A percentile compares a stretch with the other conserved stretches of the same genome.
Evolutionary conservation across 2,888 invertebrate genomes (phyloP).

Genomic region (Limnephilus rhombicus): DNA sequence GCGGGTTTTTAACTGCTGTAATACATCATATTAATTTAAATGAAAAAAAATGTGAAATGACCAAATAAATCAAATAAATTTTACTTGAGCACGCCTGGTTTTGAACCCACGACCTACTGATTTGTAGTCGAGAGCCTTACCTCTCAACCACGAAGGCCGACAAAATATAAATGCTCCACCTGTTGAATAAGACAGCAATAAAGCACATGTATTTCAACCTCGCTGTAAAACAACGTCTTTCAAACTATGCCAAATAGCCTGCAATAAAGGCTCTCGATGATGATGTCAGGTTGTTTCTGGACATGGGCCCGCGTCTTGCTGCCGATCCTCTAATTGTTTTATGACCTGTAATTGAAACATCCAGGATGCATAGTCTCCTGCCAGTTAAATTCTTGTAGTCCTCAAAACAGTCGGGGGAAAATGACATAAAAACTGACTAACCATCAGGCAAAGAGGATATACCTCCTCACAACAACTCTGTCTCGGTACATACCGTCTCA

Average conservation of each 20-base stretch:
- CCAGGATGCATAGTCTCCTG: not conserved
- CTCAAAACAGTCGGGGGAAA: not conserved
- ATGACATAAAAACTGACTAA: not conserved
- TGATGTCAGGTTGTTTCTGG: not conserved
- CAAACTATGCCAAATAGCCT: not conserved
- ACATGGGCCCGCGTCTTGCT: not conserved
- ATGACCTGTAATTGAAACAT: not conserved
- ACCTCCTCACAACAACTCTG: too few species aligned
- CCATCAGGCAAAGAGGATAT: too few species aligned
- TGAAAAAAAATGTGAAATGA: too few species aligned
- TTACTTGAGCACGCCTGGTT: too few species aligned
- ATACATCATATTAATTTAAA: too few species aligned
- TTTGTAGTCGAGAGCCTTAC: too few species aligned
- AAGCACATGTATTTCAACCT: not conserved
- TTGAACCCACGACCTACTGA: too few species aligned
- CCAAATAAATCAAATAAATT: too few species aligned
- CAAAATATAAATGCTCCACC: too few species aligned
- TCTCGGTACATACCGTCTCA: too few species aligned
- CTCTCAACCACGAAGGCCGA: too few species aligned
- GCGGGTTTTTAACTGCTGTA: too few species aligned
- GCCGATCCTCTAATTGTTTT: not conserved
- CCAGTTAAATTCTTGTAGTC: not conserved
- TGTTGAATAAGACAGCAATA: not conserved
- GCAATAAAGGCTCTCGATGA: not conserved
- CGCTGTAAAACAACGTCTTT: not conserved